Conservation (phyloP, 2,113 vertebrate species). For the Bubalus kerabau region DNA sequence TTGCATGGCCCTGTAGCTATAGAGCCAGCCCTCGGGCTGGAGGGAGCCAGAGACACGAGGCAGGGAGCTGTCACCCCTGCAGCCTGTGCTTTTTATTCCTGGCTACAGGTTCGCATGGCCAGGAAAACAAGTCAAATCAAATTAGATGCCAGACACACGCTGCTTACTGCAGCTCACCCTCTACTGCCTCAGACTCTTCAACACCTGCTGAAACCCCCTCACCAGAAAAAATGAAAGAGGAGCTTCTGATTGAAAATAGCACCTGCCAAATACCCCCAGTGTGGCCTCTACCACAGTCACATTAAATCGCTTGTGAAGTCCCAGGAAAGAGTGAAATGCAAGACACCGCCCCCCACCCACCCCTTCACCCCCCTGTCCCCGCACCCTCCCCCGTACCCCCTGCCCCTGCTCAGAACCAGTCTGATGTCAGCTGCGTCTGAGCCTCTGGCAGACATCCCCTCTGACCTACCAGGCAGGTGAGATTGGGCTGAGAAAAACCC, state of each 20-base stretch:
- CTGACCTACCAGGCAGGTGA: background rate
- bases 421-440: background rate
- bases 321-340: background rate
- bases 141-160: constrained; percentile 21
- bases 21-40: background rate
- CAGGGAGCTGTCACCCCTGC: constrained; percentile 1
- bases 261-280: background rate
- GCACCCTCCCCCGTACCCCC: no score
- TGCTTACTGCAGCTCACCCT: background rate
- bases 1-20: background rate
- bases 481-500: background rate
- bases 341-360: background rate
- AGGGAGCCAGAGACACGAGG: background rate
- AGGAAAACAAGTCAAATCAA: background rate
- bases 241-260: constrained; percentile 6
- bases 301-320: background rate
- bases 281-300: background rate
- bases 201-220: background rate
- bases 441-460: background rate
- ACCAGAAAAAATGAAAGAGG: background rate
- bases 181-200: background rate
- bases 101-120: background rate
- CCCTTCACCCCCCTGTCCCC: no score
- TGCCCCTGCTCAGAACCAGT: background rate
- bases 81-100: constrained; percentile 13